Percentiles rank a stretch among this genome's conserved stretches.
These are phyloP conservation scores for Colletes collaris DNA, from an alignment of 2,888 invertebrate genomes.

Conservation along the genomic window DNA sequence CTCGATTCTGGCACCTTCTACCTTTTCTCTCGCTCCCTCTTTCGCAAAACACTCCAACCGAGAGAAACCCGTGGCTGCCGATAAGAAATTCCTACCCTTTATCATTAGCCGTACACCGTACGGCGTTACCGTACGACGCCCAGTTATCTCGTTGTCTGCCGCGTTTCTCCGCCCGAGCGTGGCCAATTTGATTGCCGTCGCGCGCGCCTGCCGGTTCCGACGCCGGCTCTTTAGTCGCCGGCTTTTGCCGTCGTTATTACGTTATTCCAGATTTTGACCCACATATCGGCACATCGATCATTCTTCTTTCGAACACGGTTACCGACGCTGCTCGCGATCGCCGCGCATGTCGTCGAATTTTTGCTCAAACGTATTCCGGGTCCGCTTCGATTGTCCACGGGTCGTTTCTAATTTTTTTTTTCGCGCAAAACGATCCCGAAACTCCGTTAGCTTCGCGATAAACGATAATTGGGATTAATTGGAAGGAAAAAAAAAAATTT, in stretches of 20 bases:
- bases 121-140: slow-evolving; percentile 37
- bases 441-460: slow-evolving; percentile 28
- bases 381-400: too few relatives aligned
- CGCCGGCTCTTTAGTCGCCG: neutral
- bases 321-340: too few relatives aligned
- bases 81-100: slow-evolving; percentile 60
- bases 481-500: slow-evolving; percentile 48
- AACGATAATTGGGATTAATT: slow-evolving; percentile 48
- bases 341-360: too few relatives aligned
- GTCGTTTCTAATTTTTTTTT: too few relatives aligned
- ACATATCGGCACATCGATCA: slow-evolving; percentile 44
- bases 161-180: slow-evolving; percentile 52
- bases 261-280: neutral
- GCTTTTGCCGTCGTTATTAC: neutral
- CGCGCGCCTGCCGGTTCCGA: neutral
- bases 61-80: slow-evolving; percentile 44
- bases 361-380: too few relatives aligned
- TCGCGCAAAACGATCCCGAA: neutral
- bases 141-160: slow-evolving; percentile 52
- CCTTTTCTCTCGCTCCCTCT: slow-evolving; percentile 6
- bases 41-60: slow-evolving; percentile 39
- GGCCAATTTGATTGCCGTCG: slow-evolving; percentile 51
- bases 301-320: slow-evolving; percentile 19
- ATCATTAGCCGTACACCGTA: slow-evolving; percentile 48
- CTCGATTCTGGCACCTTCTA: slow-evolving; percentile 74